A percentile compares a stretch with the other conserved stretches of the same genome.
These are phyloP conservation scores for Clanis bilineata DNA, from an alignment of 2,888 invertebrate species.

Conservation along the genomic window DNA sequence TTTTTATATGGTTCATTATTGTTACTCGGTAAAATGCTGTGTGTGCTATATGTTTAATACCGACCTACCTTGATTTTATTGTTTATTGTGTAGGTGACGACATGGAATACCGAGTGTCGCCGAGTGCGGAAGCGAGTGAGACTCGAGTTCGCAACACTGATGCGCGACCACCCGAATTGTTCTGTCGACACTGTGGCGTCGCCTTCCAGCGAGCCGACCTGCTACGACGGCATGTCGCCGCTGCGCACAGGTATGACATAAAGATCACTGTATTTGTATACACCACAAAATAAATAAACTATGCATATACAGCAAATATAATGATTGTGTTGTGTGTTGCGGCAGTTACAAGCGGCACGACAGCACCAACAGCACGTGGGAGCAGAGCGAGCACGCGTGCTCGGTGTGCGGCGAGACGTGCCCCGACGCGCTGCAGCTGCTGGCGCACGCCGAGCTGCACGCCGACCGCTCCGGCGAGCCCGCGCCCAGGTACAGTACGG, in stretches of 20 bases:
- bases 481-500: slow-evolving; percentile 39
- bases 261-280: too few species aligned
- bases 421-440: slow-evolving; percentile 84
- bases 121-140: slow-evolving; percentile 39
- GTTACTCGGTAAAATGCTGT: too few species aligned
- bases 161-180: slow-evolving; percentile 72
- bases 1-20: too few species aligned
- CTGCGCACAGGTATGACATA: slow-evolving; percentile 66
- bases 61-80: too few species aligned
- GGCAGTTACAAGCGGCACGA: slow-evolving; percentile 33
- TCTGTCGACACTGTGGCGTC: slow-evolving; percentile 89
- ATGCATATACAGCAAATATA: too few species aligned
- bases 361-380: background rate
- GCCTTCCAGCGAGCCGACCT: slow-evolving; percentile 90
- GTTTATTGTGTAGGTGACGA: slow-evolving; percentile 50
- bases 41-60: too few species aligned
- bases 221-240: slow-evolving; percentile 86
- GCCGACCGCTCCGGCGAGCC: slow-evolving; percentile 74
- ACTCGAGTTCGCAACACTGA: slow-evolving; percentile 41
- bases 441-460: slow-evolving; percentile 91
- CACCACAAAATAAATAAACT: too few species aligned
- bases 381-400: slow-evolving; percentile 83
- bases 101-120: slow-evolving; percentile 67
- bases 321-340: slow-evolving; percentile 15
- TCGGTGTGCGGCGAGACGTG: slow-evolving; percentile 93